Base-by-base conservation (phyloP, 2,888 invertebrate species). In the Hypena proboscidalis region DNA sequence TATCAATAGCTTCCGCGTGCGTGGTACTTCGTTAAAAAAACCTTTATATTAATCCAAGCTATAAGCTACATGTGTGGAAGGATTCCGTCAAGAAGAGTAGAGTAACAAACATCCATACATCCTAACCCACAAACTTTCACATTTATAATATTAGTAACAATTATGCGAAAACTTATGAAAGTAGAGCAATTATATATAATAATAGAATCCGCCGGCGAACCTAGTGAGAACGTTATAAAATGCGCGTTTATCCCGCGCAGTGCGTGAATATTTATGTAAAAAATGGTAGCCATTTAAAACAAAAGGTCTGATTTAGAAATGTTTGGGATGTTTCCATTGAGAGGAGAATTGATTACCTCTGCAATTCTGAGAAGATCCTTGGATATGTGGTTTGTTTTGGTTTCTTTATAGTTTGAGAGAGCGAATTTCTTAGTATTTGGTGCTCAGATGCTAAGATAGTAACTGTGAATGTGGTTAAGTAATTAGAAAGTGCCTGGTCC, bases 301-400 rank as follows among this genome's bases (percentile, higher is more conserved):
- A 68, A 67, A 68, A 64, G 58, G 49, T 55, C 41, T 64, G 58
- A 70, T 68, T 70, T 67, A 58, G 47, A 64, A 67, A 63, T 57
- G 46, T 51, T 53, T 45, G 35, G 46, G 19, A 58, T 61, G 53
- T 43, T 52, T 31, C 33, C 37, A 46, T 58, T 51, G 61, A 58
- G 54, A 60, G 55, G 46, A 43, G 33, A 44, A 62, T 47, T 50
- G 46, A 60, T 58, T 58, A 38, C 32, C 20, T 22, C 27, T 31
- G 11, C 22, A 19, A 33, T 61, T 61, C 55, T 25, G 10, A 52
- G 62, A 58, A 61, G 22, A 37, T 13, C 30, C 7, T 10, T 9
- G 35, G 30, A 35, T 45, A 29, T 17, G 14, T 35, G 14, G 11
- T 27, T 41, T 11, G 26, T 23, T 34, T 35, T 42, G n/a, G 29